Conservation (phyloP, 1,140 invertebrate species). For the Zaprionus taronus region DNA sequence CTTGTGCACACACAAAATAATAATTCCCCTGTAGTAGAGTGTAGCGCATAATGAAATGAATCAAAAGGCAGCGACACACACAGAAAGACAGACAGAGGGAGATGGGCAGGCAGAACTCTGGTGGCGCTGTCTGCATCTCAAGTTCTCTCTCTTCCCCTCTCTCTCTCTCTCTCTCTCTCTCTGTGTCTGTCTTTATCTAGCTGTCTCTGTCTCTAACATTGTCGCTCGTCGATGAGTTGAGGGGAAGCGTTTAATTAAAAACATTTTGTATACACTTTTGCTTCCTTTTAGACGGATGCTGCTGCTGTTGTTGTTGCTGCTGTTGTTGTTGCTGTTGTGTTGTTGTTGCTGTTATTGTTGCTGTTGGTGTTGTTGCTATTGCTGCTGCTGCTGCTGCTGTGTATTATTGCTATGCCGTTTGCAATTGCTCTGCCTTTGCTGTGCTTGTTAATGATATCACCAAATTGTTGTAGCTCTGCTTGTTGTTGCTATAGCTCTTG, state of each 20-base stretch:
- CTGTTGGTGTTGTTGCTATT: constrained; percentile 7
- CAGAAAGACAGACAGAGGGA: not conserved
- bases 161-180: not conserved
- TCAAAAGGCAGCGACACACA: constrained; percentile 25
- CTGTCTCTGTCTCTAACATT: constrained; percentile 43
- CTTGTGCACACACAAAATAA: not conserved
- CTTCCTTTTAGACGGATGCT: constrained; percentile 60
- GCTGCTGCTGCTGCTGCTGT: constrained; percentile 26
- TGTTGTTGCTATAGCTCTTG: constrained; percentile 36
- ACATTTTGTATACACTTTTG: constrained; percentile 83
- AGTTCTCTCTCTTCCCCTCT: not conserved
- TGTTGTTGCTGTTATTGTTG: constrained; percentile 15
- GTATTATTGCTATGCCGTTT: constrained; percentile 78
- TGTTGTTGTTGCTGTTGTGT: constrained; percentile 12
- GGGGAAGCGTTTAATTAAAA: constrained; percentile 81
- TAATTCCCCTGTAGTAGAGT: constrained; percentile 29
- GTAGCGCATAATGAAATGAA: constrained; percentile 41
- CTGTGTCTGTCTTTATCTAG: constrained; percentile 8
- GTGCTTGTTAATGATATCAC: constrained; percentile 78
- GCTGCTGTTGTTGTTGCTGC: constrained; percentile 21
- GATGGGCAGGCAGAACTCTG: not conserved
- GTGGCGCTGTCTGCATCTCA: not conserved
- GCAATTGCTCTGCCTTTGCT: constrained; percentile 69
- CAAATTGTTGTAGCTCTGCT: constrained; percentile 53
- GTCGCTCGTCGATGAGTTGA: constrained; percentile 34